Base-by-base conservation (phyloP, 2,113 vertebrate genomes). In the Cololabis saira region DNA sequence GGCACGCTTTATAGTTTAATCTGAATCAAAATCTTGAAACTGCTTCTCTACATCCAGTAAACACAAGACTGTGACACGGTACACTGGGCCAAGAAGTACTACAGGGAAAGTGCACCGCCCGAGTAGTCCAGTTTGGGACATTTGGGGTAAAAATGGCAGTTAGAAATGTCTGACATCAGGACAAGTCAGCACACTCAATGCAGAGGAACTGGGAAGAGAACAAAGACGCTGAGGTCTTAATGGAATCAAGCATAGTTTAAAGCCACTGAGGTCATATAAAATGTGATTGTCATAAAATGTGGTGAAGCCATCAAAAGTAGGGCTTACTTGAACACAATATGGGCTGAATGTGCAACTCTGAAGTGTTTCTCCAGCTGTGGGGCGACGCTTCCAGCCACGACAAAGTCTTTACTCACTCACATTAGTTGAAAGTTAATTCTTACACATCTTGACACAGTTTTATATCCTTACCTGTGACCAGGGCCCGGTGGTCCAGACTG, bases 381-480 rank as follows among this genome's bases (percentile, higher is more conserved):
- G 30, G 61, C 22, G 70, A 54, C 5, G 5, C 16, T 9, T 63
- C 33, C n/a, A 47, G 24, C 21, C n/a, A 21, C 16, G 33, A 4
- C 12, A 54, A 21, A 54, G 19, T 24, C 18, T 9, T 37, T 37
- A 37, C 33, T 37, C 33, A 37, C 41, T 17, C 42, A 37, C 6
- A 30, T 51, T n/a, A 19, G 12, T 14, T 27, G 40, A 44, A 11
- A 9, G 21, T 16, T 13, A 5, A 22, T n/a, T 33, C 7, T 30
- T 4, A 3, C n/a, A 41, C 10, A 5, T 7, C 16, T n/a, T 1
- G 4, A 53, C 51, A 43, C 4, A 49, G 45, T 18, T 43, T 65
- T 13, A 12, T 53, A 53, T 41, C 43, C 63, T 90, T 73, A 96
- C 96, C 95, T 95, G 94, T 14, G 93, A 92, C 96, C 96, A 97